Conservation (phyloP, 2,888 invertebrate species). For the Andrena minutula region DNA sequence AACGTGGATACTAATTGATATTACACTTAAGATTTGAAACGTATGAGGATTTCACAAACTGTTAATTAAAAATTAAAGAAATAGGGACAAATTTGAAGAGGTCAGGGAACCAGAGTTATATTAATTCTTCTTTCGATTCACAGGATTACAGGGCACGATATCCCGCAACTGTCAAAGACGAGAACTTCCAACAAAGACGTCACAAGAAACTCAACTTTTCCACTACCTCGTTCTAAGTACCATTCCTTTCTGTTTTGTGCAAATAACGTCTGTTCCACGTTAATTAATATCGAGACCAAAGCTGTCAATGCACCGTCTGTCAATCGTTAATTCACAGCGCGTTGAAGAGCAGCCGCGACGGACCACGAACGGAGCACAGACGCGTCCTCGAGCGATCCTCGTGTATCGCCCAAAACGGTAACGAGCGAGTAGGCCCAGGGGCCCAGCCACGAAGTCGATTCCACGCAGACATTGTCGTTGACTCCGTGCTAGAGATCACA, state of each 20-base stretch:
- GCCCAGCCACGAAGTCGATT: constrained; percentile 24
- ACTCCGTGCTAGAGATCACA: constrained; percentile 14
- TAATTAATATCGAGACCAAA: not conserved
- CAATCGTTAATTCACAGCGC: not conserved
- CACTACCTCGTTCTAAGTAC: not conserved
- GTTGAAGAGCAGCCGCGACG: constrained; percentile 39
- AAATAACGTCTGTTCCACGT: not conserved
- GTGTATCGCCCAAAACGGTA: constrained; percentile 22
- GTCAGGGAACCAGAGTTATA: too few relatives aligned
- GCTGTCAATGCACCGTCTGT: not conserved
- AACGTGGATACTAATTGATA: too few relatives aligned
- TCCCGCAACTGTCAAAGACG: not conserved
- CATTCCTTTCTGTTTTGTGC: not conserved
- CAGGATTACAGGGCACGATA: not conserved
- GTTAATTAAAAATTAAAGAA: too few relatives aligned
- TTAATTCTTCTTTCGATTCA: not conserved
- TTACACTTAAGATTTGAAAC: too few relatives aligned
- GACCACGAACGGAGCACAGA: constrained; percentile 53
- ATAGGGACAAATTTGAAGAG: too few relatives aligned
- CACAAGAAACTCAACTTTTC: not conserved
- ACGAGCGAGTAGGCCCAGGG: constrained; percentile 14
- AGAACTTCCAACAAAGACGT: not conserved
- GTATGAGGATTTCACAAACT: too few relatives aligned
- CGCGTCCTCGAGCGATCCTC: constrained; percentile 28
- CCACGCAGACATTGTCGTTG: constrained; percentile 25